Percentiles rank a stretch among this genome's conserved stretches.
These are phyloP conservation scores for Polymixis flavicincta DNA, from an alignment of 2,888 invertebrate species.

Conservation along the genomic window DNA sequence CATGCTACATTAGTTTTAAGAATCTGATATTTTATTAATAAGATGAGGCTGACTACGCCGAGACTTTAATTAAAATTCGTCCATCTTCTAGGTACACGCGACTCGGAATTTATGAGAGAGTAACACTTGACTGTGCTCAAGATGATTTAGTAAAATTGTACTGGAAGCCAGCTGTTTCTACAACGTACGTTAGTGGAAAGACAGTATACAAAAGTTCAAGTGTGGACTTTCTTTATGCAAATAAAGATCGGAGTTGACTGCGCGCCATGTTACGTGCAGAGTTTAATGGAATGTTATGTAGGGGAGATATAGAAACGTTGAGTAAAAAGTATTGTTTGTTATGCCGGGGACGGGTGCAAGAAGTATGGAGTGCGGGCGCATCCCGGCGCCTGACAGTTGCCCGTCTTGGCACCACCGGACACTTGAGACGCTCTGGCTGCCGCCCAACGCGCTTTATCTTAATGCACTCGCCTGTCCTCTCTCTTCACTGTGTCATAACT, in stretches of 20 bases:
- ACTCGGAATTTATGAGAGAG: constrained; percentile 72
- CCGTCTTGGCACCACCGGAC: constrained; percentile 83
- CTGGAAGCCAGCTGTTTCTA: constrained; percentile 71
- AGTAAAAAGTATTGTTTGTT: constrained; percentile 44
- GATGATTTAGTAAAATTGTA: constrained; percentile 74
- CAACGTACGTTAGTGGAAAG: constrained; percentile 57
- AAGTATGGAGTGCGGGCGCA: constrained; percentile 54
- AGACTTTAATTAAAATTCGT: constrained; percentile 78
- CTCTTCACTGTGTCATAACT: constrained; percentile 82
- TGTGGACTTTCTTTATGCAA: constrained; percentile 53
- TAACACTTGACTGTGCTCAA: constrained; percentile 73
- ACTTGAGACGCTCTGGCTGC: constrained; percentile 88
- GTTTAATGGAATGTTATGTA: constrained; percentile 10
- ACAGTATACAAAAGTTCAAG: constrained; percentile 44
- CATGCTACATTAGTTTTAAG: constrained; percentile 62
- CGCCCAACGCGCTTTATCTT: constrained; percentile 88
- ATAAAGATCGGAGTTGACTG: constrained; percentile 31
- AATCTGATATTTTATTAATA: constrained; percentile 69
- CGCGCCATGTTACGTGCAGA: constrained; percentile 2
- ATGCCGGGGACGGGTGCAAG: constrained; percentile 13
- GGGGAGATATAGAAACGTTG: constrained; percentile 4
- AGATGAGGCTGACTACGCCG: constrained; percentile 58
- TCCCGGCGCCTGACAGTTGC: constrained; percentile 65
- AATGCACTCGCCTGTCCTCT: constrained; percentile 86
- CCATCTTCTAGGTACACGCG: constrained; percentile 66